These are phyloP conservation scores for Calephelis virginiensis DNA, from an alignment of 1,140 invertebrate species.

Conservation along the genomic window DNA sequence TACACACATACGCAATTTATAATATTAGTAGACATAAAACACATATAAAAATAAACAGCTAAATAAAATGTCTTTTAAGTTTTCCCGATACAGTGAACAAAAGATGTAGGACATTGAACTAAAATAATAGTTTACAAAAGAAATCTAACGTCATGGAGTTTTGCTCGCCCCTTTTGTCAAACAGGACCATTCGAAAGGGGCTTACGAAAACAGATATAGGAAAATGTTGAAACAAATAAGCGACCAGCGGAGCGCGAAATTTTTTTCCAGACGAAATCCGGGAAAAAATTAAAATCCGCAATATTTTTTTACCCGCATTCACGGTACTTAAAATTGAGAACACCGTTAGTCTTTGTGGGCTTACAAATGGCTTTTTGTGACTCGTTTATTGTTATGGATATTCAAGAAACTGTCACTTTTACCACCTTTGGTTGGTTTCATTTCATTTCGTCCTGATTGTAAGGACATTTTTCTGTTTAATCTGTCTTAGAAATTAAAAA, in stretches of 20 bases:
- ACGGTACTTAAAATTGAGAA: slow-evolving; percentile 32
- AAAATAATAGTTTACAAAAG: slow-evolving; percentile 44
- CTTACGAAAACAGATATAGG: slow-evolving; percentile 54
- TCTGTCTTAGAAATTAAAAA: no score
- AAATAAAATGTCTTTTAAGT: slow-evolving; percentile 2
- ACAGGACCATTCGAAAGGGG: slow-evolving; percentile 44
- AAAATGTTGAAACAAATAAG: slow-evolving; percentile 58
- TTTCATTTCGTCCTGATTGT: no score
- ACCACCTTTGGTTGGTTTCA: no score
- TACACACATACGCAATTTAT: no score
- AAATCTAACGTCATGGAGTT: slow-evolving; percentile 37
- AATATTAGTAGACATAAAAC: no score
- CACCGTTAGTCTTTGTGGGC: slow-evolving; percentile 28
- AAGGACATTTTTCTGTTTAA: no score
- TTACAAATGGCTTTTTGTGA: neutral
- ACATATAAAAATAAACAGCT: no score
- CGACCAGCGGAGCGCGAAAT: slow-evolving; percentile 41
- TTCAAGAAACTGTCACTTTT: neutral
- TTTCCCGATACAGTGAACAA: slow-evolving; percentile 5
- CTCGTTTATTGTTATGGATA: neutral
- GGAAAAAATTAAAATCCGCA: slow-evolving; percentile 57
- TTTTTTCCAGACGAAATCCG: slow-evolving; percentile 43
- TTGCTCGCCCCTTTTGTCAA: slow-evolving; percentile 40
- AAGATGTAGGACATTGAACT: slow-evolving; percentile 21
- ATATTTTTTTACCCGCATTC: slow-evolving; percentile 28